Evolutionary conservation across 2,888 invertebrate species (phyloP).

Genomic region (Hirtodrosophila confusa): DNA sequence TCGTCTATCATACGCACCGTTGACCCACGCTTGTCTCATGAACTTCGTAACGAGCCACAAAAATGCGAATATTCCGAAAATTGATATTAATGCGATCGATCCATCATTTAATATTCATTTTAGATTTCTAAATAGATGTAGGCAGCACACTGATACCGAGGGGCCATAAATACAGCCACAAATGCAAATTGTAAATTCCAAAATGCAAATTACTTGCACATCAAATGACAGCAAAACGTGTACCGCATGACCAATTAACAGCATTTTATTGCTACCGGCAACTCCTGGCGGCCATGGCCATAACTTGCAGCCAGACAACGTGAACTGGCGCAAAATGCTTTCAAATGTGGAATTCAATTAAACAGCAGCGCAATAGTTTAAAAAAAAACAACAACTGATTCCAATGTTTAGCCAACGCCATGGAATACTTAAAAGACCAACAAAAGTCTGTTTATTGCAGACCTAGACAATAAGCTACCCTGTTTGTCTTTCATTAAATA

Average conservation of each 20-base stretch:
- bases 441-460: background rate
- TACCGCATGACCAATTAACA: conserved; percentile 74
- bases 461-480: conserved; percentile 1
- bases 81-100: conserved; percentile 43
- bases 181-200: conserved; percentile 25
- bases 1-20: conserved; percentile 39
- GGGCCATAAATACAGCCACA: conserved; percentile 19
- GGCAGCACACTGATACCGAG: conserved; percentile 20
- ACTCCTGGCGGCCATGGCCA: conserved; percentile 16
- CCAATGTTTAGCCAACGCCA: conserved; percentile 23
- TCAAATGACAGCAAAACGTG: conserved; percentile 59
- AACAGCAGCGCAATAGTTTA: conserved; percentile 22
- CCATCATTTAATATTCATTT: conserved; percentile 11
- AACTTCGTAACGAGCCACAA: conserved; percentile 5
- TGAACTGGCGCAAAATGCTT: conserved; percentile 20
- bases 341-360: conserved; percentile 37
- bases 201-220: conserved; percentile 50
- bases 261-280: conserved; percentile 44
- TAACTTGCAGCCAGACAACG: conserved; percentile 48
- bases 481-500: background rate
- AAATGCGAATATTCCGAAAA: conserved; percentile 20
- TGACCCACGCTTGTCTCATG: conserved; percentile 21
- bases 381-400: conserved; percentile 21
- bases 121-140: conserved; percentile 21
- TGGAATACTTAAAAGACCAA: conserved; percentile 22